Base-by-base conservation (phyloP, 2,797 vertebrate genomes). In the Hypotaenidia okinawae region DNA sequence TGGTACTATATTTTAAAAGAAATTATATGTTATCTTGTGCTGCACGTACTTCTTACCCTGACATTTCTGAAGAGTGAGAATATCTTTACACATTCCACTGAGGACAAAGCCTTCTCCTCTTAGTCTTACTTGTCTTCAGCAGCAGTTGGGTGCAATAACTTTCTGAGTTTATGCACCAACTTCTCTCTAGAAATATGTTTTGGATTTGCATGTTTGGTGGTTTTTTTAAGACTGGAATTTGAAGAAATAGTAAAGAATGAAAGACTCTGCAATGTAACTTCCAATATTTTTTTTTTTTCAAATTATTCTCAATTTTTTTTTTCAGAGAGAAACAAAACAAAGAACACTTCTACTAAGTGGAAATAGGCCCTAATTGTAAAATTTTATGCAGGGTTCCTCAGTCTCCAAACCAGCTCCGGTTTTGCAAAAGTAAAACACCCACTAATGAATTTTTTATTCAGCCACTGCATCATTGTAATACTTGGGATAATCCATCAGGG, bases 1-100 rank as follows among this genome's bases (percentile, higher is more conserved):
- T 70, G 43, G 59, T 23, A 23, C 55, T 94, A n/a, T 49, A 70
- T 90, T 95, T 92, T 82, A 43, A 93, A 94, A 90, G 76, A 83
- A 84, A 78, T 64, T 70, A 23, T 43, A 58, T 43, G 28, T 54
- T 86, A 37, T 89, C 84, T 85, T 81, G 39, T 74, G 51, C 61
- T 90, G 43, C 16, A 39, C 5, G 2, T 66, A 59, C 43, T 55
- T 69, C 18, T 81, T 64, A 24, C 22, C 41, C 27, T 49, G 37
- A 25, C 57, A 32, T 51, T 80, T 79, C 23, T 73, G n/a, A 62
- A 75, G 68, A 79, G 9, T 43, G 15, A 52, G 49, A 75, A 66
- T 75, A 13, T n/a, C 27, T 70, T 83, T 80, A 24, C 5, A 22
- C 28, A 27, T 43, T 19, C 51, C 43, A 76, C n/a, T 17, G 30